Percentiles rank a stretch among this genome's conserved stretches.
These are phyloP conservation scores for Arbacia lixula DNA, from an alignment of 53 echinoderm and acorn worm species.

Conservation along the genomic window DNA sequence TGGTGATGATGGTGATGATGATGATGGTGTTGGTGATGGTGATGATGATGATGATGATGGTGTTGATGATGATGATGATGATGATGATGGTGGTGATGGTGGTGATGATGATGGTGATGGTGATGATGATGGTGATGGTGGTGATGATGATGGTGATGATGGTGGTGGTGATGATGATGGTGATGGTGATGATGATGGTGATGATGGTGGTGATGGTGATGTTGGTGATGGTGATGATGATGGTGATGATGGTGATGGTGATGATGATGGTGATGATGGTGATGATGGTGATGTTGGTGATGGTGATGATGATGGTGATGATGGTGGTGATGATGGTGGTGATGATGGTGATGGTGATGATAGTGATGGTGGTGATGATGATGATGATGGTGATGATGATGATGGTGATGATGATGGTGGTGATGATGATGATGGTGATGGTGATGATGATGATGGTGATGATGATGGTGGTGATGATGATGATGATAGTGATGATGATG, in stretches of 20 bases:
- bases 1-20: constrained; percentile 40
- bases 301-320: constrained; percentile 28
- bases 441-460: constrained; percentile 29
- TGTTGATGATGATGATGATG: constrained; percentile 13
- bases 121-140: constrained; percentile 54
- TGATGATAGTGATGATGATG: constrained; percentile 34
- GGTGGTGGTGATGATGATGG: constrained; percentile 6
- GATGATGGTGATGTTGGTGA: constrained; percentile 37
- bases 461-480: constrained; percentile 39
- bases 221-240: constrained; percentile 21
- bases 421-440: constrained; percentile 46
- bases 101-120: background rate
- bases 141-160: constrained; percentile 15
- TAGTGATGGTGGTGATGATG: constrained; percentile 46
- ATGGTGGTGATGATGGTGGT: constrained; percentile 7
- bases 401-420: constrained; percentile 55
- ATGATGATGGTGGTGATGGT: background rate
- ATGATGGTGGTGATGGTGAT: background rate
- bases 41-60: constrained; percentile 18
- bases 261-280: background rate
- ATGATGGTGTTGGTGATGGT: background rate
- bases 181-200: constrained; percentile 1
- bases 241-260: constrained; percentile 29
- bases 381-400: constrained; percentile 26
- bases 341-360: background rate